Base-by-base conservation (phyloP, 2,113 vertebrate species). In the Mastomys natalensis region DNA sequence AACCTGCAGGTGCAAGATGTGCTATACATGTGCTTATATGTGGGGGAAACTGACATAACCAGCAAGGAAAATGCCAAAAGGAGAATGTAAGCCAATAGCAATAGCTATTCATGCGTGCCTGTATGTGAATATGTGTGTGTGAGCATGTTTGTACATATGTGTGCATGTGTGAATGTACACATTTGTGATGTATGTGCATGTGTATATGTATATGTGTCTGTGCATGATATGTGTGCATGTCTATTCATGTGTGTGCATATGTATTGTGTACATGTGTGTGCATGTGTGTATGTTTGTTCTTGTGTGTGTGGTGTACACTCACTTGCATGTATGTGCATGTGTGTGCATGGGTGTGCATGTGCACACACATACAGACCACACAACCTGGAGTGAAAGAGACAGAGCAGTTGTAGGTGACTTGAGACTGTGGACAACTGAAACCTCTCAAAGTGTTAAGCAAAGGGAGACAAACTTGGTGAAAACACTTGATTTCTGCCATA, bases 11-110 rank as follows among this genome's bases (percentile, higher is more conserved):
- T 93, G 78, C 90, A n/a, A 95, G 78, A 34, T 29, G 0, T 29
- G 8, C 24, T 66, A 9, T 37, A 6, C 3, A 0, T 15, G 26
- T 16, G 66, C 24, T 1, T 15, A 1, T 58, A 0, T 43, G 45
- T 37, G 26, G 40, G 55, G 29, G 19, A 90, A 77, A 60, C 11
- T 0, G 43, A 22, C 31, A 45, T 29, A 13, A 37, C 21, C 31
- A 68, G 29, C 64, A 89, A 51, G 15, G 8, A 48, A 84, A 24
- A 3, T 40, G 62, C 29, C 40, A 48, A 43, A 58, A 60, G 12
- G 15, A 40, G 53, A 66, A 15, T 37, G 22, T 3, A 74, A 77
- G 2, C 53, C 34, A 45, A 0, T 34, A 37, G 31, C 64, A 80
- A 1, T 4, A 3, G 60, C 45, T 62, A 45, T n/a, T 58, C 26